Conservation (phyloP, 2,113 vertebrate species). For the Catharus minimus region DNA sequence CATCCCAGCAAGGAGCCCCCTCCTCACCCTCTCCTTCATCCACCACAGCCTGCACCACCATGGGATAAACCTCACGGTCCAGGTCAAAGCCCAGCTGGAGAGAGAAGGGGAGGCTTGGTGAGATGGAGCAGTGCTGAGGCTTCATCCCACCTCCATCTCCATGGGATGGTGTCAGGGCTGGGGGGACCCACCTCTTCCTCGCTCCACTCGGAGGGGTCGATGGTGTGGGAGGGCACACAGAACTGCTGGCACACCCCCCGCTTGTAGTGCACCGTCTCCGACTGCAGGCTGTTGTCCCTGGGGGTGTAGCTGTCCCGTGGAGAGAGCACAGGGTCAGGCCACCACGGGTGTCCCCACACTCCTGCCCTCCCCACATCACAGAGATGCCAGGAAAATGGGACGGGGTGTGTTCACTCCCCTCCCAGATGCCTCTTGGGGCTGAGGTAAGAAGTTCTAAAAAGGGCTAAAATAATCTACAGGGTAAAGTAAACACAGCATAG, state of each 20-base stretch:
- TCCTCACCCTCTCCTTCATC: conserved; percentile 88
- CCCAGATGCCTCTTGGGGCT: neutral
- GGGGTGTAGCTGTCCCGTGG: conserved; percentile 83
- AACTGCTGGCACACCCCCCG: conserved; percentile 95
- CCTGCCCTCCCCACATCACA: rapidly evolving
- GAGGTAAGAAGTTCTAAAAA: neutral
- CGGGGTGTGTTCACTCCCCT: neutral
- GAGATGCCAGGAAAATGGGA: neutral
- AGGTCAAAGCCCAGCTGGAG: conserved; percentile 90
- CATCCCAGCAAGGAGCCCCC: neutral
- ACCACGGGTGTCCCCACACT: neutral
- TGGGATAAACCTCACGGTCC: conserved; percentile 93
- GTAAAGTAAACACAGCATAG: neutral
- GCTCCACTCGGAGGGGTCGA: conserved; percentile 93
- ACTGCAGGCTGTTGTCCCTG: conserved; percentile 90
- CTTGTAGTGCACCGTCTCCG: conserved; percentile 93
- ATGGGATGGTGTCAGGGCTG: rapidly evolving
- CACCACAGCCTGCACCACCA: conserved; percentile 94
- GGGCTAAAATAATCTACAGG: neutral
- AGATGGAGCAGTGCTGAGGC: neutral
- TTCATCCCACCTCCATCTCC: rapidly evolving
- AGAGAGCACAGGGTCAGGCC: neutral
- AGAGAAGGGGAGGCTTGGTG: neutral
- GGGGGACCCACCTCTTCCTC: conserved; percentile 88
- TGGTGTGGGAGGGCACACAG: conserved; percentile 92